Evolutionary conservation across 1,140 invertebrate species (phyloP), one percentile per base, ranked within the genome.

Genomic region (Tetramorium simillimum): DNA sequence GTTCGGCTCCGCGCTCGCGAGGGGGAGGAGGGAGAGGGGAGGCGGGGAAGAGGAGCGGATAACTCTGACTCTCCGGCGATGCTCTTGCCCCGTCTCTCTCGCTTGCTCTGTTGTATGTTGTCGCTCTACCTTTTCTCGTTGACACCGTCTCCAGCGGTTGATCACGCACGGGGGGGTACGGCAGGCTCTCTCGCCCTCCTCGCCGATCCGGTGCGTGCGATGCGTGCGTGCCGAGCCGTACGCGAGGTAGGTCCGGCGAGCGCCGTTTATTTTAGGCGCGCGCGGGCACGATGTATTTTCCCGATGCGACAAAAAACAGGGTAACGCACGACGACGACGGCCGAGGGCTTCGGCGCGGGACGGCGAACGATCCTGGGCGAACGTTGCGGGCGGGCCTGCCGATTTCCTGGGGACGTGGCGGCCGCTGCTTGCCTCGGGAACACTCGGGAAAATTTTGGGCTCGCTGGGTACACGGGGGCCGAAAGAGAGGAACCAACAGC

Each of bases 401-500:
- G 33, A 4, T 33, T 18, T 67, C 58, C 51, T 65, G 67, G 56
- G 56, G 33, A 33, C 3, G 12, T 51, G 58, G 58, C 40, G 63
- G 33, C 28, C 56, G 49, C 46, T 21, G 33, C 60, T 14, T 72
- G 63, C 80, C 87, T 93, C 89, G 67, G 37, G n/a, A 80, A 78
- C 85, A 87, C 86, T 75, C 78, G 77, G 84, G 14, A 84, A 75
- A 89, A 91, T 91, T 93, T 93, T 92, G 80, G 85, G 86, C 85
- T 90, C 88, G 87, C 88, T 91, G 80, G 56, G 69, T 73, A 10
- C 51, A 46, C 62, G 16, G 67, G 86, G 91, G 86, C 90, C 92
- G 80, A 92, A 89, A 92, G 69, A 73, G 80, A 84, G 69, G 43
- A 49, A 92, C 91, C 91, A 91, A 93, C 91, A 91, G 78, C 91